phyloP scores from a whole-genome alignment of 1,140 invertebrate species.

The Bombus superbus region DNA sequence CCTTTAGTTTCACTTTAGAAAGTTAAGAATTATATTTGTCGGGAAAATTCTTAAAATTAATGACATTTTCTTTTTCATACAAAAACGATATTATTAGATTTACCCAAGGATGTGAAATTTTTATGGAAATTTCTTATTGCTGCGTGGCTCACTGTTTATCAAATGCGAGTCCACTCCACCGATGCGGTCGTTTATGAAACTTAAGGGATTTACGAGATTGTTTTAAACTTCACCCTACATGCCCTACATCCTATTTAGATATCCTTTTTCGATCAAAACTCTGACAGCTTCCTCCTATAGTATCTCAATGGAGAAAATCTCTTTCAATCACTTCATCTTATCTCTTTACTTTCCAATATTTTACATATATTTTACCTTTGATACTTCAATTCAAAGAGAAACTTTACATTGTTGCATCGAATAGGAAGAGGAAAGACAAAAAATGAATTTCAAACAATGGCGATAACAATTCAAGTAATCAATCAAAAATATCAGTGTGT shows the following conservation, averaged over 20 bases:
- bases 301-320: constrained; percentile 10
- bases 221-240: constrained; percentile 28
- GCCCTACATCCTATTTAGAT: constrained; percentile 10
- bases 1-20: no score
- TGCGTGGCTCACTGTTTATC: constrained; percentile 39
- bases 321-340: not conserved
- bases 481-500: not conserved
- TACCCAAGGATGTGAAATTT: not conserved
- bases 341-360: not conserved
- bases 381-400: not conserved
- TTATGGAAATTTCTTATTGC: constrained; percentile 40
- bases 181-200: constrained; percentile 15
- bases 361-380: not conserved
- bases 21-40: not conserved
- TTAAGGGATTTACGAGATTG: constrained; percentile 13
- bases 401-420: not conserved
- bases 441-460: not conserved
- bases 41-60: not conserved
- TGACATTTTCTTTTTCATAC: not conserved
- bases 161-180: constrained; percentile 25
- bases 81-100: not conserved
- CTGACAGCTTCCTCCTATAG: constrained; percentile 17
- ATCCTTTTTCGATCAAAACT: constrained; percentile 26
- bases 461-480: not conserved
- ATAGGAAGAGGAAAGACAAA: not conserved